Evolutionary conservation across 2,888 invertebrate species (phyloP).

Genomic region (Strigamia crassipes): DNA sequence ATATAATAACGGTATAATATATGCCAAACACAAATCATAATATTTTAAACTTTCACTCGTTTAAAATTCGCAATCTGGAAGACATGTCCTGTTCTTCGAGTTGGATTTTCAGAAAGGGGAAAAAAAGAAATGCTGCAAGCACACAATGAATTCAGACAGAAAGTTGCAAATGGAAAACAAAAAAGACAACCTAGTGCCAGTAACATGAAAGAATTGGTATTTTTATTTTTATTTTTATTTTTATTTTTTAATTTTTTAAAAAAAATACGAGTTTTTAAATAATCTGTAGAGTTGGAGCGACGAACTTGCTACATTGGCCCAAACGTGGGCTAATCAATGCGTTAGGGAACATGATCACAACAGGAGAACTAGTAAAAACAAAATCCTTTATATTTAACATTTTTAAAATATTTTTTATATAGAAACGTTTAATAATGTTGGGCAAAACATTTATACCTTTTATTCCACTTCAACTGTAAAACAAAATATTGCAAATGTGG

Average conservation of each 20-base stretch:
- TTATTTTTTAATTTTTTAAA: no score
- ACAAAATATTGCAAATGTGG: neutral
- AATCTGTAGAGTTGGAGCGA: constrained; percentile 40
- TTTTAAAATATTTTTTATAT: neutral
- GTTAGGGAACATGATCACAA: neutral
- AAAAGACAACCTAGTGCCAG: neutral
- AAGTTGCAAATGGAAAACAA: constrained; percentile 41
- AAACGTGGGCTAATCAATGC: constrained; percentile 46
- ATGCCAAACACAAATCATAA: neutral
- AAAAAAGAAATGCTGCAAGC: neutral
- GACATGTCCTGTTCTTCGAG: neutral
- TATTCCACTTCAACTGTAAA: constrained; percentile 34
- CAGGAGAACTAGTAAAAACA: constrained; percentile 26
- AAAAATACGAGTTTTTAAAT: neutral
- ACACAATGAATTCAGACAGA: constrained; percentile 43
- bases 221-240: no score
- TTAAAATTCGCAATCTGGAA: neutral
- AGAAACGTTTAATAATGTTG: neutral
- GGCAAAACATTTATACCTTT: constrained; percentile 19
- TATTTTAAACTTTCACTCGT: neutral
- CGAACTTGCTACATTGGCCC: constrained; percentile 35
- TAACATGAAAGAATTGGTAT: constrained; percentile 44
- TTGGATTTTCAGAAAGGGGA: neutral
- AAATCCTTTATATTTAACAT: neutral
- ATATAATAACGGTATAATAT: neutral